phyloP scores from a whole-genome alignment of 2,888 invertebrate species.

The Drymonia ruficornis region DNA sequence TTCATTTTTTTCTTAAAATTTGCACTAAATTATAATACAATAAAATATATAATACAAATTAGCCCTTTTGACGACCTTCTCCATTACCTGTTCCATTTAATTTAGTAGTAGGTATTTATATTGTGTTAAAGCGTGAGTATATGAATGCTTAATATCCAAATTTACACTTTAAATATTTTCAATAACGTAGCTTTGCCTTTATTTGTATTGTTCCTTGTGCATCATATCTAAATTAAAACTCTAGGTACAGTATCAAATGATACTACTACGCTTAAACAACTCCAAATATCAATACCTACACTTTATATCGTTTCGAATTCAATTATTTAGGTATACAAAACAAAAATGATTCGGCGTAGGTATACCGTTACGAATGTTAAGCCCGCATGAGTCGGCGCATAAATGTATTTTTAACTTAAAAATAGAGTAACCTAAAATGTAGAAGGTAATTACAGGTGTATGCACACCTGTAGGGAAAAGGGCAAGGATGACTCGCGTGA shows the following conservation, averaged over 20 bases:
- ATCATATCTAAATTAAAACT: too few relatives aligned
- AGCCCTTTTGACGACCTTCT: too few relatives aligned
- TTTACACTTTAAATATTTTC: background rate
- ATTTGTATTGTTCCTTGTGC: too few relatives aligned
- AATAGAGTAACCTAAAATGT: constrained; percentile 38
- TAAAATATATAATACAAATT: too few relatives aligned
- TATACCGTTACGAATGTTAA: constrained; percentile 44
- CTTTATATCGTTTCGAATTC: constrained; percentile 5
- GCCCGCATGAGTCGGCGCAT: constrained; percentile 32
- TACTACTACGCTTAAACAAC: background rate
- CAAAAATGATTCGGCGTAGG: constrained; percentile 3
- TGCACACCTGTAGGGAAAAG: constrained; percentile 68
- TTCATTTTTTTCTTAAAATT: background rate
- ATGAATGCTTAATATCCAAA: too few relatives aligned
- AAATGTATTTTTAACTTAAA: constrained; percentile 20
- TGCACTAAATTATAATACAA: too few relatives aligned
- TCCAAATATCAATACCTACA: background rate
- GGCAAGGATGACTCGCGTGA: constrained; percentile 48
- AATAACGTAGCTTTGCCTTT: too few relatives aligned
- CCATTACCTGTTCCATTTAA: too few relatives aligned
- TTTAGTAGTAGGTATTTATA: too few relatives aligned
- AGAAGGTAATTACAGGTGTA: constrained; percentile 69
- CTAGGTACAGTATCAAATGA: background rate
- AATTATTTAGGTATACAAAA: constrained; percentile 7
- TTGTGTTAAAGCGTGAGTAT: too few relatives aligned